These are phyloP conservation scores for Iphiclides podalirius DNA, from an alignment of 2,888 invertebrate species.

Conservation along the genomic window DNA sequence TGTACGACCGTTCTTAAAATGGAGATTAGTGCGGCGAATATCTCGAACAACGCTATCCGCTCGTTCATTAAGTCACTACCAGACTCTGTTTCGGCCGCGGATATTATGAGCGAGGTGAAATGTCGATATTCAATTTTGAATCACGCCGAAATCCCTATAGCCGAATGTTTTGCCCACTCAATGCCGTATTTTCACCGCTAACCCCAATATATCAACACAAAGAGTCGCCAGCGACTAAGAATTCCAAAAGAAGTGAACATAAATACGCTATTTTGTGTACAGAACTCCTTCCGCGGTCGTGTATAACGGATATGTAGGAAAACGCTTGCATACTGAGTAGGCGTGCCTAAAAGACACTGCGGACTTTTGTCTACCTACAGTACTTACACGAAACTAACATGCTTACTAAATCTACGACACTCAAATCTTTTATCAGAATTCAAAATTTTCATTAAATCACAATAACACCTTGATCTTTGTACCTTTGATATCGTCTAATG, in stretches of 20 bases:
- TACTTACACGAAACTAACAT: conserved; percentile 74
- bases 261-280: conserved; percentile 77
- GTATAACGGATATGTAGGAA: conserved; percentile 76
- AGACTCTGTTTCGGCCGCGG: conserved; percentile 20
- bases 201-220: conserved; percentile 69
- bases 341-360: conserved; percentile 79
- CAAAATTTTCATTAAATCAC: conserved; percentile 41
- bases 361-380: conserved; percentile 73
- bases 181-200: conserved; percentile 58
- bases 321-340: conserved; percentile 79
- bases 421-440: conserved; percentile 48
- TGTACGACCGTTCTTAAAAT: conserved; percentile 78
- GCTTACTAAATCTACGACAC: conserved; percentile 70
- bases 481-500: too few relatives aligned
- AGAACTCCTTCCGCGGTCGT: conserved; percentile 75
- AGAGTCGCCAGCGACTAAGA: conserved; percentile 69
- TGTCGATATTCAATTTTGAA: conserved; percentile 2
- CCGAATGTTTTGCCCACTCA: neutral
- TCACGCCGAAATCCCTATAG: neutral
- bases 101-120: neutral
- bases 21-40: conserved; percentile 77
- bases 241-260: conserved; percentile 74
- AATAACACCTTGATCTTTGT: too few relatives aligned
- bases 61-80: conserved; percentile 61
- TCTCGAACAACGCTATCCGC: conserved; percentile 71